A percentile compares a stretch with the other conserved stretches of the same genome.
These are phyloP conservation scores for Myotis yumanensis DNA, from an alignment of 2,113 vertebrate genomes.

Conservation along the genomic window DNA sequence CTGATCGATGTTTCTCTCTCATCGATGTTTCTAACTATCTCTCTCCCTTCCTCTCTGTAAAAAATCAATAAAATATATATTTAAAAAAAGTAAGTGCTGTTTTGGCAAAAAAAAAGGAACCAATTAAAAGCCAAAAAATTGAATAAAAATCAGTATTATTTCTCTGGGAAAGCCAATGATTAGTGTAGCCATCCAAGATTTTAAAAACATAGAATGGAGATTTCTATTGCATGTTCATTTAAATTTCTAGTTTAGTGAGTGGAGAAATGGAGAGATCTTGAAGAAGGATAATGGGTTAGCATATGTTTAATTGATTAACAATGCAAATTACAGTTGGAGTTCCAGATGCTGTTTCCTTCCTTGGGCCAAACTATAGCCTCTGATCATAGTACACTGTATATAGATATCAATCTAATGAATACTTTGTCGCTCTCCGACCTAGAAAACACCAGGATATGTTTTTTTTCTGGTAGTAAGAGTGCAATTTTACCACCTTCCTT, in stretches of 20 bases:
- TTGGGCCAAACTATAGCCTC: not conserved
- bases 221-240: not conserved
- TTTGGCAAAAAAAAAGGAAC: not conserved
- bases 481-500: not conserved
- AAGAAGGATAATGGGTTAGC: not conserved
- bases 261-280: not conserved
- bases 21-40: too few species aligned
- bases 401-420: not conserved
- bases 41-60: too few species aligned
- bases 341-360: not conserved
- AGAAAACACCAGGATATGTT: not conserved
- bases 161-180: not conserved
- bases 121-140: not conserved
- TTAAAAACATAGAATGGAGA: not conserved
- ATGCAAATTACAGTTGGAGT: not conserved
- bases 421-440: not conserved
- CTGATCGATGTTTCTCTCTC: too few species aligned
- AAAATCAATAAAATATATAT: too few species aligned
- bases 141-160: not conserved
- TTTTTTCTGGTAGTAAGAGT: not conserved
- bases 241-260: not conserved
- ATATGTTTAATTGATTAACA: conserved; percentile 8
- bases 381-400: not conserved
- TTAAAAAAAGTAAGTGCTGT: too few species aligned
- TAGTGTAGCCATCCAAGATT: not conserved